phyloP scores from a whole-genome alignment of 2,888 invertebrate species.

The Gibbula magus region DNA sequence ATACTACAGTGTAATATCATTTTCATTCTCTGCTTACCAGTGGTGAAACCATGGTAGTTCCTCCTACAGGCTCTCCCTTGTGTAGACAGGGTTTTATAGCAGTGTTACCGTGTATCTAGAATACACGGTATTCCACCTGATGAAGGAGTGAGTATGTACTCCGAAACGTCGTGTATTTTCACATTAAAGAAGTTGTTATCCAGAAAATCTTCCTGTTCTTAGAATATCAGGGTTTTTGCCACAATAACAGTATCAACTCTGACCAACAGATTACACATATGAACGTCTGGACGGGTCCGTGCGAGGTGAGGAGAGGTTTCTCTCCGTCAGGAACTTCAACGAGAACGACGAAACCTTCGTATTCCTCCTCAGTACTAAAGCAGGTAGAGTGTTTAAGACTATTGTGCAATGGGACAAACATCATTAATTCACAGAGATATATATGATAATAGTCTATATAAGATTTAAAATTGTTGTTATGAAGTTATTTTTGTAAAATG shows the following conservation, averaged over 20 bases:
- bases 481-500: too few species aligned
- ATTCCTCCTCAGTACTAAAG: constrained; percentile 76
- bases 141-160: too few species aligned
- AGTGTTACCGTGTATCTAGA: too few species aligned
- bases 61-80: too few species aligned
- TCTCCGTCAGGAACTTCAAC: constrained; percentile 75
- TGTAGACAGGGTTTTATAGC: too few species aligned
- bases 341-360: constrained; percentile 73
- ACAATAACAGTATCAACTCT: background rate
- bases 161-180: too few species aligned
- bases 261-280: constrained; percentile 71
- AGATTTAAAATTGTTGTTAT: too few species aligned
- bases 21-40: too few species aligned
- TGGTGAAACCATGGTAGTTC: too few species aligned
- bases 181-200: too few species aligned
- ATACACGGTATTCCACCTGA: background rate
- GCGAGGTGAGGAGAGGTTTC: constrained; percentile 74
- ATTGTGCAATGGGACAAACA: background rate
- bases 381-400: constrained; percentile 59
- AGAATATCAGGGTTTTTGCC: background rate
- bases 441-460: too few species aligned
- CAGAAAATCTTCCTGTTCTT: background rate
- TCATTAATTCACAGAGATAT: background rate
- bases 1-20: too few species aligned
- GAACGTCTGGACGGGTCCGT: constrained; percentile 76